phyloP scores from a whole-genome alignment of 2,113 vertebrate species.

The Pachyramphus minor region DNA sequence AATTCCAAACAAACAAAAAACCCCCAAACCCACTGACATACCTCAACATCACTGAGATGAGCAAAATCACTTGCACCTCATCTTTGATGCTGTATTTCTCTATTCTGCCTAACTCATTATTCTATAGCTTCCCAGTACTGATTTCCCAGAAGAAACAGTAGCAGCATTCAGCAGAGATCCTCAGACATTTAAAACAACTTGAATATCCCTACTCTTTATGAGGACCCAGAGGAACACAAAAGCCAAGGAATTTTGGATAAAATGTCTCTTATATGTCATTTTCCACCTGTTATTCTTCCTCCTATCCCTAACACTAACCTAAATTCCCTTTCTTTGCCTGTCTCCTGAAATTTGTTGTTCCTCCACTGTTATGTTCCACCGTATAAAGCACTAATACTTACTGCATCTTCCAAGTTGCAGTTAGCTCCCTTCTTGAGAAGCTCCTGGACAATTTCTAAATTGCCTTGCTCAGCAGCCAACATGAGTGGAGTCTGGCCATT shows the following conservation, averaged over 20 bases:
- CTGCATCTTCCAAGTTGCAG: slow-evolving; percentile 91
- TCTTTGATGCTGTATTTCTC: not conserved
- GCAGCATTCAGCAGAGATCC: not conserved
- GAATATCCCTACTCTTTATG: not conserved
- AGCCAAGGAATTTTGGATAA: not conserved
- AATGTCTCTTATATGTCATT: not conserved
- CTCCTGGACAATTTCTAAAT: slow-evolving; percentile 92
- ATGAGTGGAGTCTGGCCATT: slow-evolving; percentile 94
- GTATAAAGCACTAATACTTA: slow-evolving; percentile 61
- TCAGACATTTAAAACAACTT: not conserved
- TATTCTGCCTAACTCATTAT: not conserved
- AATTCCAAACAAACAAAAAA: not conserved
- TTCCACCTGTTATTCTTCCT: fast-evolving
- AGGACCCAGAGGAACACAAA: not conserved
- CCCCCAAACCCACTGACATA: not conserved
- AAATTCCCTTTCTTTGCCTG: not conserved
- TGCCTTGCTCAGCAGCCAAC: slow-evolving; percentile 94
- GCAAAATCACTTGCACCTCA: not conserved
- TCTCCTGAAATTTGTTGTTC: not conserved
- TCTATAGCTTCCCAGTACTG: not conserved
- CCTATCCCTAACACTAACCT: not conserved
- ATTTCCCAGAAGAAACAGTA: not conserved
- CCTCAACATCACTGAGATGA: not conserved
- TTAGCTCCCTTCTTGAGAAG: slow-evolving; percentile 92
- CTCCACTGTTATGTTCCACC: not conserved